A percentile compares a stretch with the other conserved stretches of the same genome.
Evolutionary conservation across 2,797 vertebrate genomes (phyloP).

Genomic region (Lemur catta): DNA sequence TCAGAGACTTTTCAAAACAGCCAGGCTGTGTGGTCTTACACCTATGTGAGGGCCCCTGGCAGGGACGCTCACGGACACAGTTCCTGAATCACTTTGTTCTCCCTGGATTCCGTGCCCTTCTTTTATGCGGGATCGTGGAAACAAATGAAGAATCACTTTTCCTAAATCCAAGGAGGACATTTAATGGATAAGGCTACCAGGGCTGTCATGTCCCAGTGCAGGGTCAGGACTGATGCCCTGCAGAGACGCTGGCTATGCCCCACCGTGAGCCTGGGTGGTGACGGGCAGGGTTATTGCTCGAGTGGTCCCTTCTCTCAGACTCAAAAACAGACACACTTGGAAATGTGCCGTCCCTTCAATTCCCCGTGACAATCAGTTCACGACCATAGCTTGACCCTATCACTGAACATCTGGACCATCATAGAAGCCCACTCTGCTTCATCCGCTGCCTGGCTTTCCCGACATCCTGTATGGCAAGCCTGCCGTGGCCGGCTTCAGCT

Average conservation of each 20-base stretch:
- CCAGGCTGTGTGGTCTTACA: background rate
- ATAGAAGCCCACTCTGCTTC: fast-evolving
- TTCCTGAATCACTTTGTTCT: background rate
- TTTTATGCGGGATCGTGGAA: background rate
- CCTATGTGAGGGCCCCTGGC: fast-evolving
- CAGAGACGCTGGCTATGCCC: background rate
- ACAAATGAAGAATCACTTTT: background rate
- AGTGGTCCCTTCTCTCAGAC: background rate
- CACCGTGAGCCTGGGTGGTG: background rate
- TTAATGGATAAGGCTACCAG: too few relatives aligned
- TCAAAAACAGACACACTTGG: background rate
- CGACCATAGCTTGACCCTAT: background rate
- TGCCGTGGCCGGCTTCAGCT: background rate
- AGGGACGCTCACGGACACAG: background rate
- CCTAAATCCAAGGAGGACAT: background rate
- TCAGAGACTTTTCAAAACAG: background rate
- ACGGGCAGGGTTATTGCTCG: fast-evolving
- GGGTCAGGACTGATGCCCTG: fast-evolving
- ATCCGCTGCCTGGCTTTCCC: fast-evolving
- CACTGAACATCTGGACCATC: background rate
- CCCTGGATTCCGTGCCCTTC: background rate
- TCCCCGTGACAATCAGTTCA: background rate
- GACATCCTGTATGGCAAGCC: fast-evolving
- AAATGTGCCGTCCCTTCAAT: background rate
- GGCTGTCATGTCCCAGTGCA: fast-evolving